phyloP scores from a whole-genome alignment of 1,140 invertebrate species.

The Tachypleus tridentatus region DNA sequence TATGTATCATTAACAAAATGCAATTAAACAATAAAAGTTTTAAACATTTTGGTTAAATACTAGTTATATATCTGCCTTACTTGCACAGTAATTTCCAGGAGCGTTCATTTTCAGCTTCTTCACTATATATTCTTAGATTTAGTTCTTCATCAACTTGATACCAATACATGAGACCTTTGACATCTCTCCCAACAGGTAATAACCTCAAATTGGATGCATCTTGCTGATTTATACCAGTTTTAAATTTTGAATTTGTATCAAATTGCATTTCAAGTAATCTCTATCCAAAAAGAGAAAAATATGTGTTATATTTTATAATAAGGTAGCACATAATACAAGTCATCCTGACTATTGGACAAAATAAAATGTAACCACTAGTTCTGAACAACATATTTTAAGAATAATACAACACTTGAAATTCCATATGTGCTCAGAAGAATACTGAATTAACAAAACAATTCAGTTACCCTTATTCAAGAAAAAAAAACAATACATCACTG shows the following conservation, averaged over 20 bases:
- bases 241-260: conserved; percentile 86
- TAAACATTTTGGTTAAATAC: not conserved
- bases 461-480: too few relatives aligned
- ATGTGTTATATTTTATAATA: too few relatives aligned
- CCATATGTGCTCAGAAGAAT: too few relatives aligned
- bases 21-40: too few relatives aligned
- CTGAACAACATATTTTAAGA: too few relatives aligned
- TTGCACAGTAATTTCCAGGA: conserved; percentile 82
- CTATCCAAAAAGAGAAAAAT: conserved; percentile 36
- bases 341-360: too few relatives aligned
- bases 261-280: conserved; percentile 86
- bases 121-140: conserved; percentile 81
- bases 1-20: too few relatives aligned
- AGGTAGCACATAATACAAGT: too few relatives aligned
- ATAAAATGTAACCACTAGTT: too few relatives aligned
- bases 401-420: too few relatives aligned
- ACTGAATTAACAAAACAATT: too few relatives aligned
- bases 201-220: conserved; percentile 63
- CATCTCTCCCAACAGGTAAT: conserved; percentile 78
- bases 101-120: conserved; percentile 86
- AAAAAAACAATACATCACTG: too few relatives aligned
- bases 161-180: conserved; percentile 82
- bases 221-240: conserved; percentile 73
- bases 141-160: conserved; percentile 75
- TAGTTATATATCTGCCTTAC: conserved; percentile 36